These are phyloP conservation scores for Campoplex nolae DNA, from an alignment of 2,888 invertebrate genomes.

Conservation along the genomic window DNA sequence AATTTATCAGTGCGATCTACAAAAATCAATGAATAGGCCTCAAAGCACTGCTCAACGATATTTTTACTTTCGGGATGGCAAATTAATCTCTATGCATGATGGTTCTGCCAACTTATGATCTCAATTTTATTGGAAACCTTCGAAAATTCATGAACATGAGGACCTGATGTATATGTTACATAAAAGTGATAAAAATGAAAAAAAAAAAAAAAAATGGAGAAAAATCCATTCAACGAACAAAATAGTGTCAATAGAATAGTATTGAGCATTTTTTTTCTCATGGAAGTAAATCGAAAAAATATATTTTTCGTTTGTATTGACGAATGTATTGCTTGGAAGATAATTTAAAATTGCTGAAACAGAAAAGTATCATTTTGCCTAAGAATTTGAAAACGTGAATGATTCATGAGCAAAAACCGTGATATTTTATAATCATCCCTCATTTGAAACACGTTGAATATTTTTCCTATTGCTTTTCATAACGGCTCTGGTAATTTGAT, in stretches of 20 bases:
- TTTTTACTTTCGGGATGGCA: not conserved
- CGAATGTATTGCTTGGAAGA: not conserved
- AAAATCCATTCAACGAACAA: not conserved
- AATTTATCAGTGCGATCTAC: not conserved
- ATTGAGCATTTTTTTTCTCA: no score
- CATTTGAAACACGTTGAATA: not conserved
- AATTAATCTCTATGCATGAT: not conserved
- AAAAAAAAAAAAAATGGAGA: not conserved
- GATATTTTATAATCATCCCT: not conserved
- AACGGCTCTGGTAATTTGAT: constrained; percentile 1
- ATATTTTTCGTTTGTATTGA: no score
- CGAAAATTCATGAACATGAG: not conserved
- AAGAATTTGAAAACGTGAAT: not conserved
- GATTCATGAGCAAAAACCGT: not conserved
- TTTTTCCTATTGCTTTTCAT: not conserved
- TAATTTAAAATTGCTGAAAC: not conserved
- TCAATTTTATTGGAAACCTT: not conserved
- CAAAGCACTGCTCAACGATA: not conserved
- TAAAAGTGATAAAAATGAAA: not conserved
- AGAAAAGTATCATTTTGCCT: not conserved
- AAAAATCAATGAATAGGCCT: not conserved
- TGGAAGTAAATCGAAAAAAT: no score
- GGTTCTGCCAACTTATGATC: not conserved
- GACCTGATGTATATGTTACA: not conserved
- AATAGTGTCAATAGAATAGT: not conserved